These are phyloP conservation scores for Drosophila picticornis DNA, from an alignment of 2,888 invertebrate species.

Conservation along the genomic window DNA sequence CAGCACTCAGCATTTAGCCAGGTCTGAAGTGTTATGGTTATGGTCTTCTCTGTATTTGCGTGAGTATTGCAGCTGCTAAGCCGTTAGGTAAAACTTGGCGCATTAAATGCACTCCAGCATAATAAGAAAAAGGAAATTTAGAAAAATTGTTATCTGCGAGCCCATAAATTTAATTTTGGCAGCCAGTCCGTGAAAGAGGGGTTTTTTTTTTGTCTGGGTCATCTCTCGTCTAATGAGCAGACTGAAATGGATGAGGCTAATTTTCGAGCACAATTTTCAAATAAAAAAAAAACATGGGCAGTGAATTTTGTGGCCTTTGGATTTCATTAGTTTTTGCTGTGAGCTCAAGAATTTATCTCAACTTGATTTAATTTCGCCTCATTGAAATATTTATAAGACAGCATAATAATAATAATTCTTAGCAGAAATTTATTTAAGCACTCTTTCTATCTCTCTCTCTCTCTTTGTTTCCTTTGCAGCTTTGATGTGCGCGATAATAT, in stretches of 20 bases:
- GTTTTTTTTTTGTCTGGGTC: neutral
- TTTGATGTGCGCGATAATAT: constrained; percentile 95
- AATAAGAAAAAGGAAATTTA: constrained; percentile 33
- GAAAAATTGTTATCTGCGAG: constrained; percentile 62
- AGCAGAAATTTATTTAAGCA: neutral
- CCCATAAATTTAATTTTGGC: constrained; percentile 69
- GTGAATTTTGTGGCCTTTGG: constrained; percentile 55
- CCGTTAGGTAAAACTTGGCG: constrained; percentile 52
- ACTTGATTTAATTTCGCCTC: constrained; percentile 32
- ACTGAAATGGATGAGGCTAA: constrained; percentile 69
- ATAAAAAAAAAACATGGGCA: constrained; percentile 15
- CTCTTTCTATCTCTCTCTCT: constrained; percentile 17
- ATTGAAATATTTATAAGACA: constrained; percentile 44
- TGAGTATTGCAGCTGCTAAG: constrained; percentile 19
- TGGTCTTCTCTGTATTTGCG: constrained; percentile 14
- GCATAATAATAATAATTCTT: constrained; percentile 50
- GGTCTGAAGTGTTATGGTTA: constrained; percentile 47
- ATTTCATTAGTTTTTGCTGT: constrained; percentile 52
- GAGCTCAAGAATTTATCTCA: constrained; percentile 44
- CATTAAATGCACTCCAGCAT: constrained; percentile 64
- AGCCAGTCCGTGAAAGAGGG: constrained; percentile 19
- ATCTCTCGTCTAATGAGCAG: constrained; percentile 59
- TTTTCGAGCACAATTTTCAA: constrained; percentile 51
- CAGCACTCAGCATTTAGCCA: constrained; percentile 30
- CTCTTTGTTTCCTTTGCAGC: constrained; percentile 85